These are phyloP conservation scores for Mohoua ochrocephala DNA, from an alignment of 2,113 vertebrate genomes.

Conservation along the genomic window DNA sequence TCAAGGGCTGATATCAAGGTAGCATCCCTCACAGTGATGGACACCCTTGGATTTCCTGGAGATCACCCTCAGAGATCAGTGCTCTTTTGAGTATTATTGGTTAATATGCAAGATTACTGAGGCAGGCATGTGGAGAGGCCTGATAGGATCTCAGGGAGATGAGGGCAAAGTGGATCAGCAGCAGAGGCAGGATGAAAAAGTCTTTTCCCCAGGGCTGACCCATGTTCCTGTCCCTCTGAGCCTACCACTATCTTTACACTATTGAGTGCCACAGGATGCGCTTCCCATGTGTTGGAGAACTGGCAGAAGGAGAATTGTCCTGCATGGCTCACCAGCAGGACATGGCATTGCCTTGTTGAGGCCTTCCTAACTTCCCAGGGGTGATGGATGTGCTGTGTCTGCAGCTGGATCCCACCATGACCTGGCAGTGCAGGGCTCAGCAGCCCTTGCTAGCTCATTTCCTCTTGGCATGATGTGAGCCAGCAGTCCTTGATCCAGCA, in stretches of 20 bases:
- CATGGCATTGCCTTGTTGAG: neutral
- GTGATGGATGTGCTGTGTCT: neutral
- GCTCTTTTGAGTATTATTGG: neutral
- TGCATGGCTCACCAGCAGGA: neutral
- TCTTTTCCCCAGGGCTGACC: neutral
- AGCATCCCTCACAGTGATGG: neutral
- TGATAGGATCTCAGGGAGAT: neutral
- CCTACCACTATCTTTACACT: accelerated
- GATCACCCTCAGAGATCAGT: neutral
- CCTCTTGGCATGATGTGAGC: neutral
- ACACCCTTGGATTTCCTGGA: neutral
- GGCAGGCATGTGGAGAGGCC: neutral
- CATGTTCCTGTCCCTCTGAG: neutral
- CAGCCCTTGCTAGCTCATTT: neutral
- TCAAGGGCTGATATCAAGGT: neutral
- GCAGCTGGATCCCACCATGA: neutral
- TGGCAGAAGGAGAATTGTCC: neutral
- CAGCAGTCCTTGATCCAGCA: neutral
- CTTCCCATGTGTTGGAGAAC: neutral
- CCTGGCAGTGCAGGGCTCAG: neutral
- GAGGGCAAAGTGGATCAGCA: neutral
- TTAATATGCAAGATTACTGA: neutral
- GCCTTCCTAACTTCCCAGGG: neutral
- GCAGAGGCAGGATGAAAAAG: neutral
- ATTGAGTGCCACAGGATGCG: neutral